Base-by-base conservation (phyloP, 2,797 vertebrate genomes). In the Lithobates sylvaticus region DNA sequence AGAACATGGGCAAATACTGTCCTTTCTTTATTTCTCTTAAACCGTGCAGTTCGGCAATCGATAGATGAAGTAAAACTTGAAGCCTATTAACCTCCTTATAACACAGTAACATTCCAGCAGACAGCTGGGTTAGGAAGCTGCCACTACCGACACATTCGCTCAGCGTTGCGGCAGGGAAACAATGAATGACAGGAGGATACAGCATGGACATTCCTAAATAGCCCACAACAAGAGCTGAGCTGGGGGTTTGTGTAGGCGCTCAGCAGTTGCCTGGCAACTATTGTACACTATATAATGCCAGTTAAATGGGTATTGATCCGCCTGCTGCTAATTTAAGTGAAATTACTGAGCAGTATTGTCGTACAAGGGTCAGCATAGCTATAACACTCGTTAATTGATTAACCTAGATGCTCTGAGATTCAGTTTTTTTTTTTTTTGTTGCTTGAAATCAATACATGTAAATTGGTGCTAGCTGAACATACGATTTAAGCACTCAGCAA, bases 221-320 rank as follows among this genome's bases (percentile, higher is more conserved):
- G 73, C 23, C 58, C 72, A 61, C 65, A 70, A 32, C 78, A 61
- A 80, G 76, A 79, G 44, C 75, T 64, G 68, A 61, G 58, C 76
- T 15, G 36, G 44, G 39, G 71, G 67, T 39, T 13, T 32, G 64
- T 36, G 61, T 75, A 69, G 70, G 84, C 15, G 50, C 29, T 27
- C 5, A 10, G 9, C 68, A 12, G 84, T 89, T 89, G 84, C 91
- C 90, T 90, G 89, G 91, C 89, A 92, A 91, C 89, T 72, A 84
- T 86, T 76, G 64, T 54, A 27, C 32, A 16, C 36, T 61, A 32
- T 26, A 69, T 29, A 70, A 65, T 69, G 61, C 69, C 61, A 61
- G 61, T 42, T 78, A 83, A 77, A 73, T 27, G 26, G n/a, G 10
- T 83, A 86, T 86, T 78, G 85, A 86, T 82, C 54, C 3, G 42